Base-by-base conservation (phyloP, 1,140 invertebrate species). In the Episyrphus balteatus region DNA sequence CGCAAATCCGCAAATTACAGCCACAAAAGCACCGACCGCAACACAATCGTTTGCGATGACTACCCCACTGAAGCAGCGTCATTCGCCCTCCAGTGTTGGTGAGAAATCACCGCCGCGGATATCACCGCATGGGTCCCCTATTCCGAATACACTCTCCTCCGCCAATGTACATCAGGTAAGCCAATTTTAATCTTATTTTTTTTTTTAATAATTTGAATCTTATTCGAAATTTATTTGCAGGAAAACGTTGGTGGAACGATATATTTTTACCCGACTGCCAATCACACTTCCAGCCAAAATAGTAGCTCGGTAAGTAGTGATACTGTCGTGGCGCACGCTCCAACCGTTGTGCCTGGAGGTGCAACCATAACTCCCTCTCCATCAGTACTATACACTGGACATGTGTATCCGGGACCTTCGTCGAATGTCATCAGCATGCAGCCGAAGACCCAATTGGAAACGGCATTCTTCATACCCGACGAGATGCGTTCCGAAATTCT, bases 201-300 rank as follows among this genome's bases (percentile, higher is more conserved):
- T 31, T 30, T 19, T 39, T 1, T 18, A 32, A 14, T 13, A 21
- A 13, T 44, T 32, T 13, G 15, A 10, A 12, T 17, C 8, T 14
- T 11, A 33, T 21, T 18, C 6, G 17, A 19, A 19, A 42, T 17
- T 12, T 43, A 30, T 52, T 66, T 68, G 14, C 69, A 92, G 79
- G 89, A 92, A 69, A 92, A 91, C 76, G 88, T 93, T 50, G 88
- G 88, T 40, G 92, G 92, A 17, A 94, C 92, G 15, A 94, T 90
- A 7, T 95, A 95, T 70, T 95, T 92, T 71, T 95, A 92, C 61
- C 73, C 72, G n/a, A 73, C 73, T 61, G 60, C 68, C 49, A 74
- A 71, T 48, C 68, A 66, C 53, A 59, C 70, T 46, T 53, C 52
- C 19, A 37, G 40, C 41, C 49, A 50, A 33, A 51, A 34, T 37